Evolutionary conservation across 2,888 invertebrate species (phyloP), one percentile per base, ranked within the genome.

Genomic region (Unio pictorum): DNA sequence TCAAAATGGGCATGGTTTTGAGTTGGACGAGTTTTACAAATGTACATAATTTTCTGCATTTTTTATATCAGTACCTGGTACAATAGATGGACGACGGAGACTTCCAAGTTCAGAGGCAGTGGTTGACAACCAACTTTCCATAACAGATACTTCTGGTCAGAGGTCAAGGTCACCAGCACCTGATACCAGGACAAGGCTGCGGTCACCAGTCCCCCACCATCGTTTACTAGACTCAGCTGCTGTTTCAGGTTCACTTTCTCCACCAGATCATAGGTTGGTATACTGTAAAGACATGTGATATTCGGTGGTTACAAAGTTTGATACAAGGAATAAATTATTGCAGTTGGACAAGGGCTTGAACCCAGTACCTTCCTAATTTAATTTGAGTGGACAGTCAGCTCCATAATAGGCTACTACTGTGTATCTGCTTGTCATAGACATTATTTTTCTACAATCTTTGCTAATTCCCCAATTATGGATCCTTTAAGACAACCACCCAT

Each of bases 161-260:
- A 80, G 86, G 72, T 83, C 86, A 79, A 79, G 82, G 69, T 84
- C 86, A 64, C 84, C 86, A 23, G 75, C 73, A 26, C 78, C 79
- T n/a, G 74, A 71, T 61, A 76, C 82, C 82, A 28, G 71, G 67
- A 66, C 74, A 72, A 77, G 85, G 64, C 79, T 82, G 66, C 74
- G 85, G 77, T 87, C 88, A 66, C 83, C 88, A 66, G 83, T 86
- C 55, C 78, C 81, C 62, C 83, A 85, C 74, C 85, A 83, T 69
- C 79, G 83, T 68, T 81, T 85, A 74, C 81, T 83, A 78, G 87
- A 86, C 68, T 67, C 45, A 45, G 45, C 15, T 45, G 45, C 80
- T 65, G 77, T 86, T 45, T 89, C 94, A 73, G 93, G 95, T 85
- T 95, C 95, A 86, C 92, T 95, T 77, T 95, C 95, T 72, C 95